phyloP scores from a whole-genome alignment of 1,140 invertebrate species.

The Drosophila orena region DNA sequence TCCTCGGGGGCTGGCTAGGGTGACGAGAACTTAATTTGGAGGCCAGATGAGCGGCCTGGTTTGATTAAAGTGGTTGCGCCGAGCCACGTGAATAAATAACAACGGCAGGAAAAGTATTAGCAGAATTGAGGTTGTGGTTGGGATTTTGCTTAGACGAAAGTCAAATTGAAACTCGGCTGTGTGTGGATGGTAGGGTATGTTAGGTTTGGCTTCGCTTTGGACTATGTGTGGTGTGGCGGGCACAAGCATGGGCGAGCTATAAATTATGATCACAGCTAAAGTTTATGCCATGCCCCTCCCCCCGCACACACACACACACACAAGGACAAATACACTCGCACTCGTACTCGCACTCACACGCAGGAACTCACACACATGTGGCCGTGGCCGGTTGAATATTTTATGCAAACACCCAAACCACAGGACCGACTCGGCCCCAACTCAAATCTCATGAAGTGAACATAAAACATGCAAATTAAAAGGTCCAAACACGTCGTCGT shows the following conservation, averaged over 20 bases:
- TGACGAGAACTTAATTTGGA: slow-evolving; percentile 53
- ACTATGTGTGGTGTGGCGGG: slow-evolving; percentile 1
- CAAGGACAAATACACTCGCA: too few relatives aligned
- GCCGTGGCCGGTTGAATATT: slow-evolving; percentile 76
- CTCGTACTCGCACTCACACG: too few relatives aligned
- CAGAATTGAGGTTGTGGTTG: slow-evolving; percentile 59
- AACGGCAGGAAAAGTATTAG: slow-evolving; percentile 46
- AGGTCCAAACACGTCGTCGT: slow-evolving; percentile 76
- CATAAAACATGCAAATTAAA: slow-evolving; percentile 84
- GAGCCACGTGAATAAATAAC: slow-evolving; percentile 77
- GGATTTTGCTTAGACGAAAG: slow-evolving; percentile 46
- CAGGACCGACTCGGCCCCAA: slow-evolving; percentile 60
- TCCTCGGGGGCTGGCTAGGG: slow-evolving; percentile 12
- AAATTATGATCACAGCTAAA: slow-evolving; percentile 79
- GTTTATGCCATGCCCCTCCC: slow-evolving; percentile 52
- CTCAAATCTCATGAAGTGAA: slow-evolving; percentile 82
- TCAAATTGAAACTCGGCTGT: slow-evolving; percentile 67
- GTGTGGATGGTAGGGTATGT: background rate
- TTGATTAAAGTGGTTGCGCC: slow-evolving; percentile 76
- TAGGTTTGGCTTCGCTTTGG: background rate
- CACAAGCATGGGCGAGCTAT: slow-evolving; percentile 51
- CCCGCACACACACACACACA: slow-evolving; percentile 24
- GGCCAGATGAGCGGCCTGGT: slow-evolving; percentile 59
- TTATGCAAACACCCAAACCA: slow-evolving; percentile 76
- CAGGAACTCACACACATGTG: slow-evolving; percentile 52